Evolutionary conservation across 2,888 invertebrate species (phyloP).

Genomic region (Drosophila longiperda): DNA sequence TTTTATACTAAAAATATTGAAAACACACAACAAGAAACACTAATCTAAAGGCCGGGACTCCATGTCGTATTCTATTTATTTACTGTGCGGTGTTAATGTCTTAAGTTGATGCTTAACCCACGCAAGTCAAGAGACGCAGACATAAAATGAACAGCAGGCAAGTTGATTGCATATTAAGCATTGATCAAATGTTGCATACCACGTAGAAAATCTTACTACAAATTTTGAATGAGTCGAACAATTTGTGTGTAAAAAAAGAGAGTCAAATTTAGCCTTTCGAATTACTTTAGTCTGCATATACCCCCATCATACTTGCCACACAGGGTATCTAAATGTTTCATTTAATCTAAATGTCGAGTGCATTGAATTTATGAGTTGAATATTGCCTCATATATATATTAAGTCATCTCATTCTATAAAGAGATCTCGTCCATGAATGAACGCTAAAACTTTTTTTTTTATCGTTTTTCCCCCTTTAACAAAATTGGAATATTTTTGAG

Average conservation of each 20-base stretch:
- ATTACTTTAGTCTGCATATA: neutral
- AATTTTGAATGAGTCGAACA: neutral
- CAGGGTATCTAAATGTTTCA: constrained; percentile 25
- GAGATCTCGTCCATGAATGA: constrained; percentile 42
- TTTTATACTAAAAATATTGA: constrained; percentile 57
- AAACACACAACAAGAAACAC: constrained; percentile 57
- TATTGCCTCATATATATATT: constrained; percentile 51
- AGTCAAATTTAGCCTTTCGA: neutral
- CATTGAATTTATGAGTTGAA: constrained; percentile 64
- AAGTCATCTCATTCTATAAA: constrained; percentile 22
- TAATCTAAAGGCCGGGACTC: constrained; percentile 65
- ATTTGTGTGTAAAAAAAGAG: neutral
- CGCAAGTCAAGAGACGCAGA: constrained; percentile 55
- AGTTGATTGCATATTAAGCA: neutral
- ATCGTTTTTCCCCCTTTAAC: constrained; percentile 16
- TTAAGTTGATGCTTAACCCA: constrained; percentile 66
- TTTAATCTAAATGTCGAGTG: constrained; percentile 61
- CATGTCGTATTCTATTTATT: constrained; percentile 53
- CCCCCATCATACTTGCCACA: neutral
- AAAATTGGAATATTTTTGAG: constrained; percentile 27
- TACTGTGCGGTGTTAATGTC: constrained; percentile 51
- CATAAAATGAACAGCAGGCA: constrained; percentile 36
- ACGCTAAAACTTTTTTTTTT: constrained; percentile 39
- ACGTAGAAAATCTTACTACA: constrained; percentile 1
- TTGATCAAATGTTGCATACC: constrained; percentile 23